Conservation (phyloP, 2,113 vertebrate species). For the Sander vitreus region DNA sequence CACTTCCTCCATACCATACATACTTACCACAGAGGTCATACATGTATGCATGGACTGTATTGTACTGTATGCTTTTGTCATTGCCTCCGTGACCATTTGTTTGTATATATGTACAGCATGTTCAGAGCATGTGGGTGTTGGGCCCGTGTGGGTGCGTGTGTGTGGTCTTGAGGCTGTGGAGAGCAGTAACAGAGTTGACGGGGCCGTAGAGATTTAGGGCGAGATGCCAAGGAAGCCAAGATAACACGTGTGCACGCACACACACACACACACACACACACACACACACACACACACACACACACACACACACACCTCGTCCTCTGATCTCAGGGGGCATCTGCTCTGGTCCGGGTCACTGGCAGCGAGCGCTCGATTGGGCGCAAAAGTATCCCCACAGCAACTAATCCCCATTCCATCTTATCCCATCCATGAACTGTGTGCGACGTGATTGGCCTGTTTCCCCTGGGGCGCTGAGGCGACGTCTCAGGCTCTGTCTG, state of each 20-base stretch:
- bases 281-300: conserved; percentile 33
- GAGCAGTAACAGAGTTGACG: conserved; percentile 61
- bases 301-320: conserved; percentile 24
- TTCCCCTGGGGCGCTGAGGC: conserved; percentile 68
- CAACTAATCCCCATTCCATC: conserved; percentile 76
- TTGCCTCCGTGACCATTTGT: conserved; percentile 12
- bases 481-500: conserved; percentile 68
- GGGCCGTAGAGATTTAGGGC: conserved; percentile 62
- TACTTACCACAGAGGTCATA: conserved; percentile 62
- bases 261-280: conserved; percentile 12
- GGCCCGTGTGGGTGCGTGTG: conserved; percentile 42
- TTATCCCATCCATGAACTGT: conserved; percentile 70
- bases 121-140: conserved; percentile 32
- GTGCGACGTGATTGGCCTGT: conserved; percentile 71
- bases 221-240: conserved; percentile 67
- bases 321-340: conserved; percentile 77
- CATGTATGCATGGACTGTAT: conserved; percentile 64
- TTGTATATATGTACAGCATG: conserved; percentile 32
- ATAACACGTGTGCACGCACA: conserved; percentile 22
- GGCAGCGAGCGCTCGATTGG: conserved; percentile 67
- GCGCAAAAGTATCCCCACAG: conserved; percentile 75
- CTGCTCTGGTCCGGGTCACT: conserved; percentile 79
- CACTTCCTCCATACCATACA: conserved; percentile 47
- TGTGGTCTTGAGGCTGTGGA: conserved; percentile 61
- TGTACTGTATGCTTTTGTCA: conserved; percentile 14